Percentiles rank a stretch among this genome's conserved stretches.
Conservation (phyloP, 2,888 invertebrate genomes). For the Eretmocerus hayati region DNA sequence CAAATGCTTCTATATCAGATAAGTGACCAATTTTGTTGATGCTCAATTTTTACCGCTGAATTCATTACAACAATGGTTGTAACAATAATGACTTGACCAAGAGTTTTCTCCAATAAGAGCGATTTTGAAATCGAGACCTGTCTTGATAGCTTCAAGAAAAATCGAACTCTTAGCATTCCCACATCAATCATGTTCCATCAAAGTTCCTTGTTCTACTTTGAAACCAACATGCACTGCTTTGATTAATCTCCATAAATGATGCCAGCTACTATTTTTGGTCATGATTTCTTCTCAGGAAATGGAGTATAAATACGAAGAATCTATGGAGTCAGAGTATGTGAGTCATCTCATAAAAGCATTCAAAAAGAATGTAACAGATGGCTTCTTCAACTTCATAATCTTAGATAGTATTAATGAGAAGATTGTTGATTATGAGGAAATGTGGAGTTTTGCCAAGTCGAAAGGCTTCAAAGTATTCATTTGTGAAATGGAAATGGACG, state of each 20-base stretch:
- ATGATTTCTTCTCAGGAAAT: constrained; percentile 49
- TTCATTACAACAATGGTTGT: too few relatives aligned
- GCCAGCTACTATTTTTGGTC: neutral
- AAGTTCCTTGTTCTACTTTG: too few relatives aligned
- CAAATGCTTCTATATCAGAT: too few relatives aligned
- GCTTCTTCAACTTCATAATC: constrained; percentile 87
- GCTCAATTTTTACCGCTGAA: too few relatives aligned
- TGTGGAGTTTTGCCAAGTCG: constrained; percentile 80
- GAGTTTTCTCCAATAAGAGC: neutral
- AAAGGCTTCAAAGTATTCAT: constrained; percentile 86
- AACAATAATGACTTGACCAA: too few relatives aligned
- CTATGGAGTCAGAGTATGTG: constrained; percentile 75
- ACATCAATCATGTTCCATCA: too few relatives aligned
- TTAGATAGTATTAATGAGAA: constrained; percentile 86
- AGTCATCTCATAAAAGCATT: constrained; percentile 80
- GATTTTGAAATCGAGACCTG: neutral
- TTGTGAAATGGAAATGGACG: constrained; percentile 78
- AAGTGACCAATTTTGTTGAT: too few relatives aligned
- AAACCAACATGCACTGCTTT: too few relatives aligned
- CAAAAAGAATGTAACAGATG: constrained; percentile 83
- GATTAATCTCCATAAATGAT: too few relatives aligned
- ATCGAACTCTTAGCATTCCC: too few relatives aligned
- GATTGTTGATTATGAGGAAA: constrained; percentile 73
- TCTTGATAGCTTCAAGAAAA: neutral
- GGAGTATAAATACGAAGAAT: constrained; percentile 83